These are phyloP conservation scores for Himantopus leucocephalus DNA, from an alignment of 2,113 vertebrate genomes.

Conservation along the genomic window DNA sequence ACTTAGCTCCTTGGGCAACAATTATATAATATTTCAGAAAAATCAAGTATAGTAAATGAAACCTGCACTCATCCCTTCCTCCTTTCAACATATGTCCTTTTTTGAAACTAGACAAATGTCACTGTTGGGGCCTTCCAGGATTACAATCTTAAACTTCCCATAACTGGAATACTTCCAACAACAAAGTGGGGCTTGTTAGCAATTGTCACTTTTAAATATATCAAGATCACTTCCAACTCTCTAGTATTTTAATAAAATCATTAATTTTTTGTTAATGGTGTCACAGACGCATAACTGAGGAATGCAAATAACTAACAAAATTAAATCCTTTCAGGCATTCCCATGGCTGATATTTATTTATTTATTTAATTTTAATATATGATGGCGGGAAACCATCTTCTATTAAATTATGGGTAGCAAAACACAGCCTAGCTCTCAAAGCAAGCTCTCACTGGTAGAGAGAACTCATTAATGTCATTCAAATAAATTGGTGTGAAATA, in stretches of 20 bases:
- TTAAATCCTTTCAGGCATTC: not conserved
- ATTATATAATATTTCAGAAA: not conserved
- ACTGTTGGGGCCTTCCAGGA: not conserved
- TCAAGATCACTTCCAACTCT: not conserved
- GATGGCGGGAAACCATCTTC: not conserved
- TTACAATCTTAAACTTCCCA: not conserved
- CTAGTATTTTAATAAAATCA: not conserved
- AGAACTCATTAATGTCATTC: constrained; percentile 67
- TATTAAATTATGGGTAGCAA: not conserved
- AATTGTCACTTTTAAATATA: not conserved
- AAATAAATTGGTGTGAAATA: constrained; percentile 72
- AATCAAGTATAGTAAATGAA: fast-evolving
- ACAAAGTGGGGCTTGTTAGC: not conserved
- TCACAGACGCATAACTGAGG: not conserved
- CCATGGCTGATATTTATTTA: not conserved
- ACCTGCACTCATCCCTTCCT: not conserved
- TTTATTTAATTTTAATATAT: not conserved
- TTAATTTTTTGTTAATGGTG: not conserved
- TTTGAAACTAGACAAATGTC: not conserved
- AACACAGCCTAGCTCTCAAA: not conserved
- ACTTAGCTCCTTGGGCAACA: not conserved
- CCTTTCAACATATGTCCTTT: not conserved
- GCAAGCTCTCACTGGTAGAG: not conserved
- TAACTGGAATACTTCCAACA: not conserved
- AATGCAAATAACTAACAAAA: constrained; percentile 1